Base-by-base conservation (phyloP, 2,113 vertebrate species). In the Colossoma macropomum region DNA sequence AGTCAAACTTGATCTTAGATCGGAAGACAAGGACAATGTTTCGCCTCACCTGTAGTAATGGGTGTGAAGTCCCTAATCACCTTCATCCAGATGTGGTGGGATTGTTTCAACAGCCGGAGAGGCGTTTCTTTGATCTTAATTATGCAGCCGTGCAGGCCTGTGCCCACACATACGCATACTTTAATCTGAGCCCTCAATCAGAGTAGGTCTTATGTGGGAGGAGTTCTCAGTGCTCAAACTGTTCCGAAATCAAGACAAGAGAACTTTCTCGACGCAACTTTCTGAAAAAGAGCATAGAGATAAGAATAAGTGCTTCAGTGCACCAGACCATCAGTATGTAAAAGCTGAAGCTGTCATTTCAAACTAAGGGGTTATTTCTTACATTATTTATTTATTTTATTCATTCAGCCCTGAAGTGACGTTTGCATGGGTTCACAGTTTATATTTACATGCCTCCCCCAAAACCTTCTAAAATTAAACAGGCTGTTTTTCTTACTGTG, bases 81-180 rank as follows among this genome's bases (percentile, higher is more conserved):
- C 77, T 86, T 83, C 56, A 80, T 32, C 56, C 77, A 83, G 71
- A 86, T 83, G 72, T 56, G 56, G 9, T 62, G 52, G 56, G 68
- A 65, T 73, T 30, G 32, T 52, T 77, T 72, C 32, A 75, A 77
- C 85, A 84, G 81, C 85, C 84, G 81, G 72, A 54, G 77, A 80
- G 85, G 81, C 72, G 77, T 81, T 86, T 80, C 50, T 41, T 80
- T 56, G 34, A 79, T 79, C 52, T 74, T 41, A 23, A 75, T 56
- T 21, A 76, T 41, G 75, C 54, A 76, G n/a, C 12, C n/a, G 63
- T 45, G 16, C 62, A 21, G 11, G 45, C 41, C 25, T 27, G 17
- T 34, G 48, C 5, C 2, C 68, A 25, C 63, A 52, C 15, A 28
- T 54, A 16, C 74, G 19, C 30, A 56, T 25, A 23, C 3, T 68